Evolutionary conservation across 2,797 vertebrate genomes (phyloP), one percentile per base, ranked within the genome.

Genomic region (Artibeus jamaicensis): DNA sequence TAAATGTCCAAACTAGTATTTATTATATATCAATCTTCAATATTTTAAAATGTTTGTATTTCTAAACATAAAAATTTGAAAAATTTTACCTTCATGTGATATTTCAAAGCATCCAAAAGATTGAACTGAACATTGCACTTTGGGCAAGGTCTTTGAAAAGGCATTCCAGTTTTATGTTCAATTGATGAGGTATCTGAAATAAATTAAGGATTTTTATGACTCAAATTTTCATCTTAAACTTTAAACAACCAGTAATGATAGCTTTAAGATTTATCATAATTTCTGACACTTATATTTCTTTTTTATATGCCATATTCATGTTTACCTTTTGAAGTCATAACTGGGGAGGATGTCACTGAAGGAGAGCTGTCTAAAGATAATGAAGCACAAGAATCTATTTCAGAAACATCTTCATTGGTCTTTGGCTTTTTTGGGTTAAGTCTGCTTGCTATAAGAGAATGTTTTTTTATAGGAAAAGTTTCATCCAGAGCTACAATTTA

Each of bases 121-220:
- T 97, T 98, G 96, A 99, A 99, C 57, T 99, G 98, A 98, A 99
- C 98, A 92, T 98, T 99, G 98, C 99, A 99, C 92, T 99, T 99
- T 3, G 99, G 99, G 98, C 99, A 99, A 93, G 98, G 98, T 96
- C 98, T 98, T 97, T 98, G 98, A 73, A 98, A 96, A 57, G 98
- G 96, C 48, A 96, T 95, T 90, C 98, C 99, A 96, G 99, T 99
- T 98, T 99, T 99, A 97, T 10, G 26, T 34, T 77, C 9, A 96
- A 9, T 5, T 94, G 98, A 92, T 55, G 95, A 82, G 92, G 96
- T 82, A 88, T 97, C 95, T 99, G 91, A 97, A 98, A 98, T 67
- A 94, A 34, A 95, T 84, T 15, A 92, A 95, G n/a, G 10, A 87
- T 0, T 18, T 82, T 91, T 39, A 94, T 42, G 92, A 81, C 84